Conservation (phyloP, 2,888 invertebrate genomes). For the Autographa pulchrina region DNA sequence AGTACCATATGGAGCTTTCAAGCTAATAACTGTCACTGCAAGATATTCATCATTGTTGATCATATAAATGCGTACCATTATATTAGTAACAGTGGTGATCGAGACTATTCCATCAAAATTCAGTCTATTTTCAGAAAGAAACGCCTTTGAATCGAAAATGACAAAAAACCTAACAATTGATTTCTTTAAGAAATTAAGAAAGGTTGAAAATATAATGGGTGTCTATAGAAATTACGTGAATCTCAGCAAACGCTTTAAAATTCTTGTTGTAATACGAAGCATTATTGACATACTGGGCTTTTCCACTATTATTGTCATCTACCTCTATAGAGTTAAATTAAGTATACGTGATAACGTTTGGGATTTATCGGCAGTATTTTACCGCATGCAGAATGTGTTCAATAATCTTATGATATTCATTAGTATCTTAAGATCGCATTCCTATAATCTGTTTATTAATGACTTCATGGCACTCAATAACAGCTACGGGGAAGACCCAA, state of each 20-base stretch:
- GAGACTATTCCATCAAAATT: too few relatives aligned
- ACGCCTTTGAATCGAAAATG: not conserved
- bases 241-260: not conserved
- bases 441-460: not conserved
- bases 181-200: not conserved
- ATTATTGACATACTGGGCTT: not conserved
- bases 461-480: not conserved
- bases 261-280: not conserved
- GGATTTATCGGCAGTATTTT: not conserved
- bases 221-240: not conserved
- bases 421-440: not conserved
- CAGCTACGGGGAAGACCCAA: not conserved
- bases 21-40: too few relatives aligned
- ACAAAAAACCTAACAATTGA: not conserved
- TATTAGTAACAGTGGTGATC: too few relatives aligned
- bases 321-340: not conserved
- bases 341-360: not conserved
- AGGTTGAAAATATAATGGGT: not conserved
- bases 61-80: too few relatives aligned
- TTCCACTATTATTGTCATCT: not conserved
- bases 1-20: too few relatives aligned
- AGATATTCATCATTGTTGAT: too few relatives aligned
- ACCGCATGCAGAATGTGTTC: not conserved
- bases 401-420: not conserved
- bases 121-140: not conserved